Percentiles rank a stretch among this genome's conserved stretches.
Conservation (phyloP, 2,797 vertebrate species). For the Coreius guichenoti region DNA sequence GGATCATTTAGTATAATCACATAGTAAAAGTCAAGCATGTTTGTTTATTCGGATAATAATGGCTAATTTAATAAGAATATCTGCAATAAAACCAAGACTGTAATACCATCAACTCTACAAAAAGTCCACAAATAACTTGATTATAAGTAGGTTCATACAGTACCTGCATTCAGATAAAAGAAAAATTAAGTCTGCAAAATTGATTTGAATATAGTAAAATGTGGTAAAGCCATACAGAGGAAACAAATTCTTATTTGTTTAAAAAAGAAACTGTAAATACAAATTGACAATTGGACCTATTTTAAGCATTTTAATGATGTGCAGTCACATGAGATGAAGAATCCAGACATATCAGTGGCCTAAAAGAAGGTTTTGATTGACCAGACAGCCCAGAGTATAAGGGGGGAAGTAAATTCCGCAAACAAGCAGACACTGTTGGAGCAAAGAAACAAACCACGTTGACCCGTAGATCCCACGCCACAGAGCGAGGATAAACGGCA, state of each 20-base stretch:
- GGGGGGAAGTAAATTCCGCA: not conserved
- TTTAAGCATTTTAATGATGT: not conserved
- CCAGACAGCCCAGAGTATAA: not conserved
- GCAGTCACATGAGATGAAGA: not conserved
- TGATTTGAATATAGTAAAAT: not conserved
- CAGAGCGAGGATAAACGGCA: not conserved
- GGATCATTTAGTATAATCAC: conserved; percentile 10
- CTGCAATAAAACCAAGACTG: not conserved
- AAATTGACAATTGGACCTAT: not conserved
- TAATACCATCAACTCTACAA: not conserved
- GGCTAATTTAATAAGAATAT: not conserved
- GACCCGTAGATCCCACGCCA: not conserved
- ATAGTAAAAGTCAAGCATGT: not conserved
- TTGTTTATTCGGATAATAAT: not conserved
- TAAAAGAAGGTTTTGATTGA: not conserved
- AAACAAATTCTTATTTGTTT: not conserved
- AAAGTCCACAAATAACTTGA: conserved; percentile 4
- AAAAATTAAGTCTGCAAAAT: not conserved
- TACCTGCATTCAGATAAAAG: not conserved
- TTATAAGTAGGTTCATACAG: not conserved
- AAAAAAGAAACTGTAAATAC: not conserved
- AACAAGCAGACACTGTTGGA: not conserved
- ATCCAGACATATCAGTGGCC: not conserved
- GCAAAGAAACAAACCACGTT: conserved; percentile 7
- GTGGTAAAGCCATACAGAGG: not conserved